phyloP scores from a whole-genome alignment of 2,797 vertebrate species.

The Sebastes iracundus region DNA sequence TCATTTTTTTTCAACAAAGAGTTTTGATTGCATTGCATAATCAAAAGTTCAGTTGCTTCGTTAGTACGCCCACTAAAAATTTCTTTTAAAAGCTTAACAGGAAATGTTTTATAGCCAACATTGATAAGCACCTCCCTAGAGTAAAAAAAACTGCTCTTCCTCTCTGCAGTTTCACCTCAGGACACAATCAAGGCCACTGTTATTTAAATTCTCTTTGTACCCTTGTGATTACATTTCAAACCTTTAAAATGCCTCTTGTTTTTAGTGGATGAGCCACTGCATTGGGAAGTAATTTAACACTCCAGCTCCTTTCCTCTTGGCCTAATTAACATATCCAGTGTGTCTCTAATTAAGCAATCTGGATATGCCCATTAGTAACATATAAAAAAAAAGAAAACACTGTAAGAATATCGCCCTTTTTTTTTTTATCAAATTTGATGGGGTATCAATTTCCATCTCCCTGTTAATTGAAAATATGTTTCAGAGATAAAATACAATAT shows the following conservation, averaged over 20 bases:
- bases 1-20: conserved; percentile 19
- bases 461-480: conserved; percentile 67
- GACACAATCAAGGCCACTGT: conserved; percentile 53
- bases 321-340: conserved; percentile 69
- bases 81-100: conserved; percentile 8
- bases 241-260: conserved; percentile 53
- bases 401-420: conserved; percentile 27
- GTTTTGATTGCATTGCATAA: conserved; percentile 44
- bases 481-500: conserved; percentile 50
- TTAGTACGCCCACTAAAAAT: conserved; percentile 9
- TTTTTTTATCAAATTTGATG: conserved; percentile 43
- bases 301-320: conserved; percentile 63
- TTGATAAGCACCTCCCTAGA: conserved; percentile 42
- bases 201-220: conserved; percentile 55
- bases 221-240: conserved; percentile 60
- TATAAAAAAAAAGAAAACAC: conserved; percentile 24
- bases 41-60: conserved; percentile 27
- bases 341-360: conserved; percentile 65
- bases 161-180: conserved; percentile 47
- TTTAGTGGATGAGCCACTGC: conserved; percentile 52
- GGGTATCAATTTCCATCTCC: conserved; percentile 65
- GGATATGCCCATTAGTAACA: conserved; percentile 61
- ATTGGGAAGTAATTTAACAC: conserved; percentile 72
- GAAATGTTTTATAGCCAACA: conserved; percentile 40
- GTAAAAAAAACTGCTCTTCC: conserved; percentile 25